Conservation (phyloP, 1,140 invertebrate species). For the Pseudomyrmex dendroicus region DNA sequence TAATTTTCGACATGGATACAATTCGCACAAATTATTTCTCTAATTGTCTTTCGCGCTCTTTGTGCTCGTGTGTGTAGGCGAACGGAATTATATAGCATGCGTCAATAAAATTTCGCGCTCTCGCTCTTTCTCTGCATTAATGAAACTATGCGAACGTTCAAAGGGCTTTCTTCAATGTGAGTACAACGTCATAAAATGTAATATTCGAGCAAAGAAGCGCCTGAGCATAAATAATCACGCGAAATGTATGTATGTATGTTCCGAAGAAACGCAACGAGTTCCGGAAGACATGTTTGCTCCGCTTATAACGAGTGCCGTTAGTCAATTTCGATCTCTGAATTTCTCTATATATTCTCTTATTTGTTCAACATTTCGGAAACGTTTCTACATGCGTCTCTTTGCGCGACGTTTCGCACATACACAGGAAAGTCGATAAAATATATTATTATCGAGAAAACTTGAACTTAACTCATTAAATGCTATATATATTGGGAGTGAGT, state of each 20-base stretch:
- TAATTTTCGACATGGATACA: too few relatives aligned
- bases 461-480: too few relatives aligned
- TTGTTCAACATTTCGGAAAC: not conserved
- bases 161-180: not conserved
- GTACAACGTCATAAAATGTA: constrained; percentile 24
- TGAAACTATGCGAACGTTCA: constrained; percentile 24
- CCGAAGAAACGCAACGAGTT: constrained; percentile 30
- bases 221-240: constrained; percentile 32
- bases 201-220: not conserved
- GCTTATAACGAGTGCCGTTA: constrained; percentile 22
- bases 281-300: constrained; percentile 24
- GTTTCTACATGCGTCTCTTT: too few relatives aligned
- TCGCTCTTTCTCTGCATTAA: not conserved
- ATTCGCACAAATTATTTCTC: not conserved
- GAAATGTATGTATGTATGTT: constrained; percentile 15
- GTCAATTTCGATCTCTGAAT: not conserved
- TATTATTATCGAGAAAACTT: too few relatives aligned
- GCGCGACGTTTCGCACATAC: too few relatives aligned
- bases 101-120: constrained; percentile 19
- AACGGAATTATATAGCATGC: not conserved
- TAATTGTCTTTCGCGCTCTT: not conserved
- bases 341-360: too few relatives aligned
- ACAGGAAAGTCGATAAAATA: too few relatives aligned
- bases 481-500: too few relatives aligned
- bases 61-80: not conserved